Conservation (phyloP, 2,113 vertebrate genomes). For the Bombycilla garrulus region DNA sequence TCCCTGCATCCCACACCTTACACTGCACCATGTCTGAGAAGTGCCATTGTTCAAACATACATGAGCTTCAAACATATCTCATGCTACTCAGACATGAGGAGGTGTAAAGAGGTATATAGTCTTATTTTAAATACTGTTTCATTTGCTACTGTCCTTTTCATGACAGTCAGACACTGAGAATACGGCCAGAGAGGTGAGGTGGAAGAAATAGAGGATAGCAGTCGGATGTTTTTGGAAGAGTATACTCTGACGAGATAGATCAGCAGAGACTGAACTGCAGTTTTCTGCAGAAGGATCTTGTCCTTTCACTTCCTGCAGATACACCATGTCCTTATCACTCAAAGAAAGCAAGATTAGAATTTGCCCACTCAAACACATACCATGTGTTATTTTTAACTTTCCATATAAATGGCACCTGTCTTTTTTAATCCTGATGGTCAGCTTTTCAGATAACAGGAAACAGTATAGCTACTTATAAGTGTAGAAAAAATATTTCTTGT, state of each 20-base stretch:
- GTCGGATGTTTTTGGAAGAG: rapidly evolving
- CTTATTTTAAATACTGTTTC: neutral
- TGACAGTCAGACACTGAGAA: neutral
- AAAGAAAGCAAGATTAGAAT: neutral
- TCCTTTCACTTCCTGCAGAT: neutral
- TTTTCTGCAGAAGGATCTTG: neutral
- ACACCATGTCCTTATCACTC: neutral
- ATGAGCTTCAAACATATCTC: neutral
- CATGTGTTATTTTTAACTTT: neutral
- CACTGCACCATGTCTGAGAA: neutral
- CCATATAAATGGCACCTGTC: neutral
- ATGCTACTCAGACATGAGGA: neutral
- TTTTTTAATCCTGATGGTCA: neutral
- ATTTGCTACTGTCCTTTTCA: neutral
- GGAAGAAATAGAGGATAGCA: neutral
- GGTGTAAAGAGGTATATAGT: neutral
- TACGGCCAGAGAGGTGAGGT: neutral
- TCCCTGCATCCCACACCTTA: neutral
- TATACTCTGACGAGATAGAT: neutral
- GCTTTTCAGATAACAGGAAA: neutral
- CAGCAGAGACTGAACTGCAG: neutral
- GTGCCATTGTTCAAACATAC: neutral
- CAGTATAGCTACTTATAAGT: neutral
- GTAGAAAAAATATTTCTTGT: neutral
- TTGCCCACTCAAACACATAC: neutral